Percentiles rank a stretch among this genome's conserved stretches.
Conservation (phyloP, 2,797 vertebrate genomes). For the Aselliscus stoliczkanus region DNA sequence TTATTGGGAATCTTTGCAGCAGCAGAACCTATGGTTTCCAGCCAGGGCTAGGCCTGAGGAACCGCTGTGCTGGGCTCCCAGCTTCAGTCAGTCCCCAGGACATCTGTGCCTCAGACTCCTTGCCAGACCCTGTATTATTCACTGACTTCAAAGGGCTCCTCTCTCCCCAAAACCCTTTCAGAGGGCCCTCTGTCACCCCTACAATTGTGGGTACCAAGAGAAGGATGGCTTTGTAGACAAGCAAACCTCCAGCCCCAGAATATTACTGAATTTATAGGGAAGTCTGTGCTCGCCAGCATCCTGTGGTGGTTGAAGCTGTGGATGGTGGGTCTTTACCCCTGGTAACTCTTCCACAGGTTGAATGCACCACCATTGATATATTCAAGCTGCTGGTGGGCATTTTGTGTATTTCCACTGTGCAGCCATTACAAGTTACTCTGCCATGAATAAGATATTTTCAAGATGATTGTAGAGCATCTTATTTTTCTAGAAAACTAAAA, state of each 20-base stretch:
- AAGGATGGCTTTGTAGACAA: not conserved
- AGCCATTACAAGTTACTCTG: not conserved
- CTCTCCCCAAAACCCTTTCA: not conserved
- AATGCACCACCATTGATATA: not conserved
- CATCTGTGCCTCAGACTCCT: not conserved
- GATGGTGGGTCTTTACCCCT: not conserved
- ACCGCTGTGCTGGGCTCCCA: not conserved
- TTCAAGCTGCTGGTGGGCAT: not conserved
- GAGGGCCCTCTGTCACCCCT: not conserved
- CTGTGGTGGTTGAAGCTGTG: not conserved
- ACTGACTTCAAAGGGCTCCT: not conserved
- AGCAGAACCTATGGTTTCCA: not conserved
- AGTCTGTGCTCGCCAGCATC: not conserved
- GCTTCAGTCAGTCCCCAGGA: not conserved
- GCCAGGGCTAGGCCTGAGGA: not conserved
- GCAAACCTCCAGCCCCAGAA: not conserved
- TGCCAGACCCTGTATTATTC: not conserved
- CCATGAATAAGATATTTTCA: not conserved
- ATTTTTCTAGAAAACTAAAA: not conserved
- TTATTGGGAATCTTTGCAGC: not conserved
- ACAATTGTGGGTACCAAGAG: not conserved
- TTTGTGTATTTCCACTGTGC: not conserved
- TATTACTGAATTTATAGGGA: not conserved
- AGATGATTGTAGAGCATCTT: not conserved
- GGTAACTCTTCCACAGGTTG: not conserved